phyloP scores from a whole-genome alignment of 2,113 vertebrate genomes.

The Dascyllus trimaculatus region DNA sequence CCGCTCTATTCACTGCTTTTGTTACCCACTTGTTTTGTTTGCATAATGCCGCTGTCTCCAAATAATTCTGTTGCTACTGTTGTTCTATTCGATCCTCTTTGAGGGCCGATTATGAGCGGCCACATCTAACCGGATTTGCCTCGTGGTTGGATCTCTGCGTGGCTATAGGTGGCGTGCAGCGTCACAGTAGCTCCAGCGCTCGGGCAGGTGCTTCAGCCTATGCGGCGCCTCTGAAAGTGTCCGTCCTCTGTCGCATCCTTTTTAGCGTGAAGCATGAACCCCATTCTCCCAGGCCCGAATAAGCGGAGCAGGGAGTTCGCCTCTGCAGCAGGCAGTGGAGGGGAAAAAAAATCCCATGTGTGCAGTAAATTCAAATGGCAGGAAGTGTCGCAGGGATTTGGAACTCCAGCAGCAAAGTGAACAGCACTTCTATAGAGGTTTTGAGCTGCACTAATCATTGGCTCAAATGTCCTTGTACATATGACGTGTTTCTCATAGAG shows the following conservation, averaged over 20 bases:
- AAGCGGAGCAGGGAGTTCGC: conserved; percentile 6
- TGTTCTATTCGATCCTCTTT: conserved; percentile 50
- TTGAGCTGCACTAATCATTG: neutral
- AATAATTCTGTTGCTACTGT: conserved; percentile 45
- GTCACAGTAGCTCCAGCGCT: neutral
- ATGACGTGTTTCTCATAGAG: neutral
- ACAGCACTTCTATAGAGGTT: neutral
- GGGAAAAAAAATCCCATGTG: conserved; percentile 9
- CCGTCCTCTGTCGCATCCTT: conserved; percentile 26
- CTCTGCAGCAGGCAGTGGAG: conserved; percentile 2
- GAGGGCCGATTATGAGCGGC: conserved; percentile 40
- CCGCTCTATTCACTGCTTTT: conserved; percentile 56
- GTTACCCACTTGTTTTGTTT: conserved; percentile 58
- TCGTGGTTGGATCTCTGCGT: neutral
- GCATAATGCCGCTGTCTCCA: conserved; percentile 45
- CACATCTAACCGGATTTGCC: conserved; percentile 16
- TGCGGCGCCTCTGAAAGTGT: neutral
- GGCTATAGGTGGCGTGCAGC: neutral
- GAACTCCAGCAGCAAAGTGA: neutral
- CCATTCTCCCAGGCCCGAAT: conserved; percentile 22
- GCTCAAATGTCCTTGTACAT: neutral
- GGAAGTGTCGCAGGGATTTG: conserved; percentile 24
- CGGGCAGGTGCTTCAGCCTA: neutral
- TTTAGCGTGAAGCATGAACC: conserved; percentile 23
- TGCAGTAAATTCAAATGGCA: conserved; percentile 44